Evolutionary conservation across 2,888 invertebrate genomes (phyloP).

Genomic region (Podotricha telesiphe): DNA sequence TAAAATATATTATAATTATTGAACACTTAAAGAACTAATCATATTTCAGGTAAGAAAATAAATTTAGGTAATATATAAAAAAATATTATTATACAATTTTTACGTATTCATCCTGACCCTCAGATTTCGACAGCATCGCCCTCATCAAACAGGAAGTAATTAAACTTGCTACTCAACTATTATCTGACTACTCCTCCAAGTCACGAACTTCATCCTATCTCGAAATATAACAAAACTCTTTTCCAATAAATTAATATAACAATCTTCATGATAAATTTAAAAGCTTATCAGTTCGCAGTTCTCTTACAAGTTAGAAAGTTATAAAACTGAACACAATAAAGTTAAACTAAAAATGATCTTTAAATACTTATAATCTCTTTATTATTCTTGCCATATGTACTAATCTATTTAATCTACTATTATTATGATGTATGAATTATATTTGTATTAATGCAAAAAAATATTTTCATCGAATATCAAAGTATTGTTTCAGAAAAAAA

Average conservation of each 20-base stretch:
- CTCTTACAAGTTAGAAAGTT: not conserved
- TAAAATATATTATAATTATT: too few species aligned
- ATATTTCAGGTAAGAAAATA: too few species aligned
- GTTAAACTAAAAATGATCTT: not conserved
- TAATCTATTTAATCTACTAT: too few species aligned
- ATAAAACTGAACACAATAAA: constrained; percentile 1
- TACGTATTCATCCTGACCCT: constrained; percentile 2
- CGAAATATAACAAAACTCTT: constrained; percentile 58
- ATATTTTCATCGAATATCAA: not conserved
- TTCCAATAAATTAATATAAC: constrained; percentile 61
- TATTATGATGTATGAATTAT: too few species aligned
- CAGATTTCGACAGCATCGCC: not conserved
- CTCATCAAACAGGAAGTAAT: constrained; percentile 66
- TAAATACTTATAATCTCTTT: not conserved
- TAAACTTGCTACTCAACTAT: constrained; percentile 77
- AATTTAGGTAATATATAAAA: not conserved
- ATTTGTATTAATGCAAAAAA: too few species aligned
- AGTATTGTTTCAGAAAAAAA: not conserved
- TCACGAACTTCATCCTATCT: constrained; percentile 67
- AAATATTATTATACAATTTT: not conserved
- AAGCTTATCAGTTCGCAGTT: not conserved
- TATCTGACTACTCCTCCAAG: constrained; percentile 67
- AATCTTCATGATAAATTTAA: constrained; percentile 56
- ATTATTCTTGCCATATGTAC: too few species aligned
- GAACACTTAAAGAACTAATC: too few species aligned